Conservation (phyloP, 2,888 invertebrate species). For the Lucinisca nassula region DNA sequence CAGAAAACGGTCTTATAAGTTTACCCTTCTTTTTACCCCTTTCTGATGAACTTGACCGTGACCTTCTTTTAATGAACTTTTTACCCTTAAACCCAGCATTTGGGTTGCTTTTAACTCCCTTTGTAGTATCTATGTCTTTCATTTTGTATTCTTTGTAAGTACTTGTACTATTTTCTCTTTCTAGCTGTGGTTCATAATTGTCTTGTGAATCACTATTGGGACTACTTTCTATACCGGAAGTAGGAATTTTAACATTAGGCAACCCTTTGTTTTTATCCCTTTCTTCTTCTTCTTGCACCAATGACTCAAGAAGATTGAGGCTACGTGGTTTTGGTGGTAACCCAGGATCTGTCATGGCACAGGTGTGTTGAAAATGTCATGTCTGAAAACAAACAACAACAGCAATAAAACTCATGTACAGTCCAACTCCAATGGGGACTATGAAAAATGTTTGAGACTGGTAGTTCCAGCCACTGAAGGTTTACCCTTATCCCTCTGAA, state of each 20-base stretch:
- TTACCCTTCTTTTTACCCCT: slow-evolving; percentile 22
- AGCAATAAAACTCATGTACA: too few species aligned
- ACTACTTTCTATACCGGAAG: not conserved
- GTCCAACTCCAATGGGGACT: too few species aligned
- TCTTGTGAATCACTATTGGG: slow-evolving; percentile 38
- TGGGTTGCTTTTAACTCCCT: slow-evolving; percentile 46
- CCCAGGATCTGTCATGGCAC: slow-evolving; percentile 65
- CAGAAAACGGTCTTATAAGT: slow-evolving; percentile 60
- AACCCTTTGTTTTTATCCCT: slow-evolving; percentile 24
- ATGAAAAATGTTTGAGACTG: too few species aligned
- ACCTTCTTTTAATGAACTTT: slow-evolving; percentile 51
- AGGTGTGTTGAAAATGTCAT: slow-evolving; percentile 10
- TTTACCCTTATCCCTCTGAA: too few species aligned
- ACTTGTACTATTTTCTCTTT: slow-evolving; percentile 46
- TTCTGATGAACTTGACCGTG: slow-evolving; percentile 55
- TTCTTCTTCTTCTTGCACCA: slow-evolving; percentile 70
- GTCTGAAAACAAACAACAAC: too few species aligned
- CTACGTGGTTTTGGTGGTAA: slow-evolving; percentile 65
- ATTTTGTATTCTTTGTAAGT: slow-evolving; percentile 61
- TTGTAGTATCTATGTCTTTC: slow-evolving; percentile 40
- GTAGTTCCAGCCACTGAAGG: too few species aligned
- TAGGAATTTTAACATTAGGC: slow-evolving; percentile 25
- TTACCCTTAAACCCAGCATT: slow-evolving; percentile 64
- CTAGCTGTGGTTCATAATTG: slow-evolving; percentile 44
- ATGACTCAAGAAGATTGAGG: slow-evolving; percentile 69